Base-by-base conservation (phyloP, 1,140 invertebrate species). In the Globodera ellingtonae region DNA sequence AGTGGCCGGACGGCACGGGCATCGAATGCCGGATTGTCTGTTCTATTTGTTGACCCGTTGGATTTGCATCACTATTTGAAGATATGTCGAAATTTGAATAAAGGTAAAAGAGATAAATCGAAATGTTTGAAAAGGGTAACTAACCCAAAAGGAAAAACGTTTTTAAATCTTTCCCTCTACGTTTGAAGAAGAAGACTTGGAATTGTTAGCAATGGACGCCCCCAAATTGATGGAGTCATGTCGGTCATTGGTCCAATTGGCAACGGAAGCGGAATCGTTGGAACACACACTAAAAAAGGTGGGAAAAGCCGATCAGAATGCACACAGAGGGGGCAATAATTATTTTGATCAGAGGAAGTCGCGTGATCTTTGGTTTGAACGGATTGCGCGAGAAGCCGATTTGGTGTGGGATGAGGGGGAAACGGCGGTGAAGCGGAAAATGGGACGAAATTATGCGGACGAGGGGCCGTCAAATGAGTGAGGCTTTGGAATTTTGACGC, bases 1-100 rank as follows among this genome's bases (percentile, higher is more conserved):
- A 97, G 95, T 91, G 97, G 97, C 0, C 91, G 97, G 79, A 99
- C 97, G 9, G 97, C 97, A 0, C 91, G 97, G 79, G 95, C 95
- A 10, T 92, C 92, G 75, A 93, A 93, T 81, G 93, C 94, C 89
- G 97, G 97, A 10, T 92, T 98, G 10, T 95, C 95, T 47, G 92
- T 99, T 9, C 91, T 98, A 81, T 92, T 99, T 73, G 94, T 98
- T 90, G 95, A 96, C 84, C 94, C 95, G 0, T 91, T 92, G 5
- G 97, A 98, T 89, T 92, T 94, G 4, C 92, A 92, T 65, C 91
- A 92, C 72, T 98, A 97, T 86, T 90, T 92, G 0, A 94, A 94
- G 88, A 91, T 98, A 4, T 94, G 94, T 82, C 92, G 92, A 81
- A 95, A 94, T 0, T 91, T 98, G 3, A 84, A 89, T 74, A 93